A percentile compares a stretch with the other conserved stretches of the same genome.
phyloP scores from a whole-genome alignment of 2,113 vertebrate genomes.

The Tamias sibiricus region DNA sequence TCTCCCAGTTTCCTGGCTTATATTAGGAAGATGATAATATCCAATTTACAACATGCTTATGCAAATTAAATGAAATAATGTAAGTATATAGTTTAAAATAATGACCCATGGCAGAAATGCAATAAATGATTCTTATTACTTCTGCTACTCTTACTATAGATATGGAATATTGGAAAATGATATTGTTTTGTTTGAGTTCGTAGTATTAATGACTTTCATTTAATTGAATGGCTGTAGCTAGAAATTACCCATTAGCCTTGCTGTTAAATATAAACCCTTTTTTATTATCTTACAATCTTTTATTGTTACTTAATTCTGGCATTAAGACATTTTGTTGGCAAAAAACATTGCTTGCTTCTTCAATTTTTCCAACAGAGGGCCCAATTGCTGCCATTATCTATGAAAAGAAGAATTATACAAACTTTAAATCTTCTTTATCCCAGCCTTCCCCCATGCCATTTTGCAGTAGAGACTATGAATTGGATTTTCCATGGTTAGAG shows the following conservation, averaged over 20 bases:
- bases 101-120: neutral
- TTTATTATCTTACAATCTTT: neutral
- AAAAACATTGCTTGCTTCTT: neutral
- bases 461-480: neutral
- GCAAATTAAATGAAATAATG: conserved; percentile 37
- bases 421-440: neutral
- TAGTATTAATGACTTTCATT: conserved; percentile 34
- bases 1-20: neutral
- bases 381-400: neutral
- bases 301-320: neutral
- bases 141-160: neutral
- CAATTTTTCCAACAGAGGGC: conserved; percentile 7
- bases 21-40: neutral
- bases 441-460: neutral
- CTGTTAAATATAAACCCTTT: conserved; percentile 12
- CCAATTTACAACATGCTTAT: neutral
- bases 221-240: conserved; percentile 42
- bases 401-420: neutral
- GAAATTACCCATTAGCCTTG: conserved; percentile 39
- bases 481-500: neutral
- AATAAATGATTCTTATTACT: neutral
- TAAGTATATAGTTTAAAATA: neutral
- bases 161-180: neutral
- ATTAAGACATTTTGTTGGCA: neutral
- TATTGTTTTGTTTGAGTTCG: conserved; percentile 20